phyloP scores from a whole-genome alignment of 2,888 invertebrate species.

The Eilema sororculum region DNA sequence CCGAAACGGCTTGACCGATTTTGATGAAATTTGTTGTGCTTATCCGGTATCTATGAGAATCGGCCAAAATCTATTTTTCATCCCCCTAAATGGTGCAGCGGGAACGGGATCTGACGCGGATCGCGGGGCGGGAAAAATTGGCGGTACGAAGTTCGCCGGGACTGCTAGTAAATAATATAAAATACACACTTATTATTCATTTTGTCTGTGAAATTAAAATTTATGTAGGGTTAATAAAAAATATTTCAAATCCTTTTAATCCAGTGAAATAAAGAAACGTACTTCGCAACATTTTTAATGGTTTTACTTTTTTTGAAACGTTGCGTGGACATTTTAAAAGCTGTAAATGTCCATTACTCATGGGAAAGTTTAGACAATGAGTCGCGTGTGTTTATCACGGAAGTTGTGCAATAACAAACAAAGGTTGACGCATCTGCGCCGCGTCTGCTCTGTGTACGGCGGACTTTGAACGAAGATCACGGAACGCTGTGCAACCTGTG shows the following conservation, averaged over 20 bases:
- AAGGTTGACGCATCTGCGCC: conserved; percentile 35
- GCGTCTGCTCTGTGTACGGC: conserved; percentile 11
- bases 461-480: conserved; percentile 17
- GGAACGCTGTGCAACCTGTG: not conserved
- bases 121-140: too few relatives aligned
- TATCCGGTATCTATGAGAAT: too few relatives aligned
- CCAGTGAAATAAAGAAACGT: not conserved
- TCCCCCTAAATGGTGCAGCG: too few relatives aligned
- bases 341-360: conserved; percentile 60
- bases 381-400: conserved; percentile 62
- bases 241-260: conserved; percentile 1
- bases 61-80: too few relatives aligned
- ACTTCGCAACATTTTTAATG: not conserved
- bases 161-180: too few relatives aligned
- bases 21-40: too few relatives aligned
- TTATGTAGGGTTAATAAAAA: not conserved
- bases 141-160: too few relatives aligned
- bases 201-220: not conserved
- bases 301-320: conserved; percentile 32
- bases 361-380: conserved; percentile 66
- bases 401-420: conserved; percentile 63
- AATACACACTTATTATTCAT: not conserved
- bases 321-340: conserved; percentile 52
- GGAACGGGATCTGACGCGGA: too few relatives aligned
- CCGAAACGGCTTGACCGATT: too few relatives aligned